Conservation (phyloP, 30 jellyfish, hydroid and myxozoan species). For the Aurelia sp. region DNA sequence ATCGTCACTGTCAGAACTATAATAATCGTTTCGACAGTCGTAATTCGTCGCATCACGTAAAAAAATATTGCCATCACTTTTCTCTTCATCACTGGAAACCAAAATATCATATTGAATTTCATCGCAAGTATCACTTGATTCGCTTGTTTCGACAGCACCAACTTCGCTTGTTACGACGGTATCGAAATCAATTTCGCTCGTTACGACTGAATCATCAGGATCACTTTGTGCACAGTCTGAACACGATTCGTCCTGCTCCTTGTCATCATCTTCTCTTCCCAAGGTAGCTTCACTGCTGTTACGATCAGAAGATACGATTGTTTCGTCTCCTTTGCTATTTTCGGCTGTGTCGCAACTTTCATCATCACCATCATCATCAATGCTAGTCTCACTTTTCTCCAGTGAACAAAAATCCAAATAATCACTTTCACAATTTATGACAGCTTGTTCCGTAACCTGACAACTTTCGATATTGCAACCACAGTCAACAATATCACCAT, state of each 20-base stretch:
- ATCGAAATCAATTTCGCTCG: too few relatives aligned
- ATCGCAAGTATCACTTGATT: conserved; percentile 17
- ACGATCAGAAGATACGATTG: too few relatives aligned
- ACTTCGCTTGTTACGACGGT: not conserved
- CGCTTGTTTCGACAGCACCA: conserved; percentile 26
- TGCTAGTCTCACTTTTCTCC: too few relatives aligned
- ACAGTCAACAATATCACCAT: not conserved
- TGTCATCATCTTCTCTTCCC: not conserved
- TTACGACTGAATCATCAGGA: too few relatives aligned
- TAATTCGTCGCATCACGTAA: not conserved
- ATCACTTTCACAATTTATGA: too few relatives aligned
- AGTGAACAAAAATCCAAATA: too few relatives aligned
- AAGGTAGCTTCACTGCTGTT: too few relatives aligned
- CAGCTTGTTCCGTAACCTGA: not conserved
- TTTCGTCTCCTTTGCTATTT: too few relatives aligned
- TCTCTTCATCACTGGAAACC: conserved; percentile 34
- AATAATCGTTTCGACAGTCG: not conserved
- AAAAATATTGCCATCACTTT: not conserved
- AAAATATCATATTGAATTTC: conserved; percentile 28
- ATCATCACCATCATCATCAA: too few relatives aligned
- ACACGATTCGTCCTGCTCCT: not conserved
- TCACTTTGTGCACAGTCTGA: too few relatives aligned
- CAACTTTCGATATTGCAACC: not conserved
- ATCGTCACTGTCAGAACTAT: not conserved
- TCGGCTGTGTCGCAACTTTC: too few relatives aligned